Conservation (phyloP, 2,797 vertebrate genomes). For the Erithacus rubecula region DNA sequence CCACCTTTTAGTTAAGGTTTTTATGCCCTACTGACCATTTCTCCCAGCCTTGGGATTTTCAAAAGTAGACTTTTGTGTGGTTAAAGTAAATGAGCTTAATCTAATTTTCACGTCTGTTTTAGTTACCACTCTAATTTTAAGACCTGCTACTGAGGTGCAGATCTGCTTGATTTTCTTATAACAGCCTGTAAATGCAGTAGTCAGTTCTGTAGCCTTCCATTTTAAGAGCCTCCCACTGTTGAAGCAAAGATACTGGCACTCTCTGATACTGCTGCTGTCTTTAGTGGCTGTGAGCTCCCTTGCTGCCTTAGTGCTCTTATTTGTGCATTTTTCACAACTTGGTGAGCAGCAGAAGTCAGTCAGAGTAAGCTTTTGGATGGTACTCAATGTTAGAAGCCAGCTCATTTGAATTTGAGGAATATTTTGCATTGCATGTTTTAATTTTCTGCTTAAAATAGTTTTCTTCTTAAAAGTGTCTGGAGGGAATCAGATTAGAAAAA, state of each 20-base stretch:
- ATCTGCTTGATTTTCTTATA: neutral
- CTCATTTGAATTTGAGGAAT: neutral
- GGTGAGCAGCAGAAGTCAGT: neutral
- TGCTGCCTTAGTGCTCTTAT: neutral
- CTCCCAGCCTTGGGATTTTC: neutral
- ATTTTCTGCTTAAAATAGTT: conserved; percentile 4
- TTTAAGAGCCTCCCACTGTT: neutral
- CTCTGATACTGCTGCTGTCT: neutral
- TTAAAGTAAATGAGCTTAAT: neutral
- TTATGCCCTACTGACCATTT: neutral
- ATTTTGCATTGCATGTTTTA: neutral
- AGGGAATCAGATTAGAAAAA: neutral
- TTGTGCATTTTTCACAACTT: neutral
- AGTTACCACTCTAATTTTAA: neutral
- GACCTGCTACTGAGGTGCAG: neutral
- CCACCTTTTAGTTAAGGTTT: neutral
- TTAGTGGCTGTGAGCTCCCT: neutral
- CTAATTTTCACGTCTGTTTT: neutral
- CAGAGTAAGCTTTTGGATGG: neutral
- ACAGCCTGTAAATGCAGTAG: neutral
- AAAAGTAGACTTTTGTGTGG: neutral
- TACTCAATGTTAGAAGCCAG: neutral
- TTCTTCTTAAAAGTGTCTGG: neutral
- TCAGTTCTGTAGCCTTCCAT: neutral
- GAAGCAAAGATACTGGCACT: neutral